Evolutionary conservation across 2,797 vertebrate species (phyloP).

Genomic region (Catharus ustulatus): DNA sequence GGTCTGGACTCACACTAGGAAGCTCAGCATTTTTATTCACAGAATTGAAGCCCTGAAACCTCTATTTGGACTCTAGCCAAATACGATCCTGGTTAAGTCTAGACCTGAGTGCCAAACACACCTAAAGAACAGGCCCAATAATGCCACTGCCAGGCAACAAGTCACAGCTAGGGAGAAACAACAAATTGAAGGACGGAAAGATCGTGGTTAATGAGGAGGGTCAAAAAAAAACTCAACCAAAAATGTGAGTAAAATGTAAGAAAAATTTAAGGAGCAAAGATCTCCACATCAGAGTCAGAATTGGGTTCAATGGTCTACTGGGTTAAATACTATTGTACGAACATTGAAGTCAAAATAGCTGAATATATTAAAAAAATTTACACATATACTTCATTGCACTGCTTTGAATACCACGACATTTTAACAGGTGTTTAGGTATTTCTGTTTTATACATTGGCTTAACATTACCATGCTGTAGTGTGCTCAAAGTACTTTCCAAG

Average conservation of each 20-base stretch:
- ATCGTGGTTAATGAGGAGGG: rapidly evolving
- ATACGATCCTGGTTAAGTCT: neutral
- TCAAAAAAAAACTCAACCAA: neutral
- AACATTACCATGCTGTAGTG: neutral
- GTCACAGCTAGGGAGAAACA: neutral
- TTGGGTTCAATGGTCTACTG: neutral
- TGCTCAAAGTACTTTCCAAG: conserved; percentile 10
- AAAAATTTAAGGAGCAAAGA: neutral
- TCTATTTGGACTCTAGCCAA: neutral
- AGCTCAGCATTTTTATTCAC: neutral
- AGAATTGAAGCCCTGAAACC: neutral
- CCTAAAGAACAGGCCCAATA: neutral
- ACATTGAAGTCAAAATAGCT: neutral
- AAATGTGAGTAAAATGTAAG: neutral
- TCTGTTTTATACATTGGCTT: neutral
- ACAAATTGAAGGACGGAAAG: neutral
- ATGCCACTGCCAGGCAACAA: neutral
- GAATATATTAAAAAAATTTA: neutral
- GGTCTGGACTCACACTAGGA: neutral
- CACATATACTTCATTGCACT: neutral
- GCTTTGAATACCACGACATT: neutral
- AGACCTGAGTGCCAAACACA: neutral
- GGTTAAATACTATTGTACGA: neutral
- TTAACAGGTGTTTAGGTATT: conserved; percentile 25
- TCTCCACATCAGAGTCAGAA: neutral